These are phyloP conservation scores for Psammodynastes pulverulentus DNA, from an alignment of 2,113 vertebrate species.

Conservation along the genomic window DNA sequence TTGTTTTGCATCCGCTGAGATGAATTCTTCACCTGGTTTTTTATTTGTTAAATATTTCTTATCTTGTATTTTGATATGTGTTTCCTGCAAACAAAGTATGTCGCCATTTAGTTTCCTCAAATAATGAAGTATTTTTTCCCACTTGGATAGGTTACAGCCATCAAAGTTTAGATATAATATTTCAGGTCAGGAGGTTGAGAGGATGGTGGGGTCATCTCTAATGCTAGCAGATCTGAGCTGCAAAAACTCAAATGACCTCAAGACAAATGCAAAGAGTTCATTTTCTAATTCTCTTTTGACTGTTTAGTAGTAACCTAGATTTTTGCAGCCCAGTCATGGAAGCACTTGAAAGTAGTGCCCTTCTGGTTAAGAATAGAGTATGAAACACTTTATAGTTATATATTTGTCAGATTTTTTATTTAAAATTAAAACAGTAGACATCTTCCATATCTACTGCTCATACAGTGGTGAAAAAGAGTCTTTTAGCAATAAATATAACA, in stretches of 20 bases:
- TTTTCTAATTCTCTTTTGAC: background rate
- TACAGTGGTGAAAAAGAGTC: background rate
- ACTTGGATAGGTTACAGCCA: background rate
- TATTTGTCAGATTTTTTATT: background rate
- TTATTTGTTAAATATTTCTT: background rate
- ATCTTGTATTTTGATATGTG: background rate
- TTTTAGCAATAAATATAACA: background rate
- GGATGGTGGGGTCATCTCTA: background rate
- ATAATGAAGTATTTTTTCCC: background rate
- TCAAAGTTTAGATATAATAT: background rate
- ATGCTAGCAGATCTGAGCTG: background rate
- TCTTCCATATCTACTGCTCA: background rate
- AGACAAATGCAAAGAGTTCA: background rate
- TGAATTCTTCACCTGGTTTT: background rate
- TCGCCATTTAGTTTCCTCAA: background rate
- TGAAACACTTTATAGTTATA: background rate
- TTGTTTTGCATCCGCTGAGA: background rate
- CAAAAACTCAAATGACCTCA: background rate
- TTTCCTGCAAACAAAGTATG: background rate
- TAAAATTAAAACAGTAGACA: background rate
- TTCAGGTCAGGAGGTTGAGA: background rate
- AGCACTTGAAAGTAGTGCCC: background rate
- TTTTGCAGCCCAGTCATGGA: background rate
- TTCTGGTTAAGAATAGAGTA: background rate
- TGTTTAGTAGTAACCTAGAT: background rate